Conservation (phyloP, 2,797 vertebrate genomes). For the Hyperoplus lanceolatus region DNA sequence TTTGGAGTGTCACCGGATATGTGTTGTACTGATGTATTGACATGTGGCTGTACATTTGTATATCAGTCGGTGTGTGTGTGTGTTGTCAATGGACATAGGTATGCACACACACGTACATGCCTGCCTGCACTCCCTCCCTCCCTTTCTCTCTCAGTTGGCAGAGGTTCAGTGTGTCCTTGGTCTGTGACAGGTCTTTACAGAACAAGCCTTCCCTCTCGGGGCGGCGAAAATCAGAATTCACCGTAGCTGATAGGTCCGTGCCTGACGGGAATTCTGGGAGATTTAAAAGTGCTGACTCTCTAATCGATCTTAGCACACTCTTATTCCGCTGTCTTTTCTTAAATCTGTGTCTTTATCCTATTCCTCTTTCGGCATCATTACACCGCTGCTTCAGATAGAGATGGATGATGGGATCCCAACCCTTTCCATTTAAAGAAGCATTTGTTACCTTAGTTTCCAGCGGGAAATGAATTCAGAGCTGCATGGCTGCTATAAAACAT, state of each 20-base stretch:
- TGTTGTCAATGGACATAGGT: neutral
- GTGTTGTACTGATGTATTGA: slow-evolving; percentile 58
- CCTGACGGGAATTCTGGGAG: slow-evolving; percentile 76
- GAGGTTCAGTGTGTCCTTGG: slow-evolving; percentile 68
- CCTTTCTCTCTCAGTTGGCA: slow-evolving; percentile 18
- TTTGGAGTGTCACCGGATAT: slow-evolving; percentile 53
- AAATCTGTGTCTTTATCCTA: slow-evolving; percentile 78
- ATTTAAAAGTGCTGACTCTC: slow-evolving; percentile 81
- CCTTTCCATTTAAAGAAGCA: slow-evolving; percentile 73
- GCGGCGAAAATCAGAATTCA: slow-evolving; percentile 74
- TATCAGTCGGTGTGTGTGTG: slow-evolving; percentile 4
- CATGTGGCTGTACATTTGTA: slow-evolving; percentile 46
- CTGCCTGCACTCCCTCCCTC: slow-evolving; percentile 6
- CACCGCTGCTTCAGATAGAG: slow-evolving; percentile 66
- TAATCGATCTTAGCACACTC: slow-evolving; percentile 77
- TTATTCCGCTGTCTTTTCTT: slow-evolving; percentile 75
- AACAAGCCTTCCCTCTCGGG: slow-evolving; percentile 64
- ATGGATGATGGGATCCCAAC: slow-evolving; percentile 70
- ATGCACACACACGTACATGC: neutral
- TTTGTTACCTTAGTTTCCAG: slow-evolving; percentile 69
- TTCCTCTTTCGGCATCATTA: slow-evolving; percentile 75
- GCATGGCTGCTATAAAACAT: slow-evolving; percentile 41
- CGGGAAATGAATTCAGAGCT: slow-evolving; percentile 53
- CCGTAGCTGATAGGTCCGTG: slow-evolving; percentile 71
- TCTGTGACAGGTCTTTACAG: slow-evolving; percentile 73